A percentile compares a stretch with the other conserved stretches of the same genome.
Conservation (phyloP, 1,140 invertebrate species). For the Bombus superbus region DNA sequence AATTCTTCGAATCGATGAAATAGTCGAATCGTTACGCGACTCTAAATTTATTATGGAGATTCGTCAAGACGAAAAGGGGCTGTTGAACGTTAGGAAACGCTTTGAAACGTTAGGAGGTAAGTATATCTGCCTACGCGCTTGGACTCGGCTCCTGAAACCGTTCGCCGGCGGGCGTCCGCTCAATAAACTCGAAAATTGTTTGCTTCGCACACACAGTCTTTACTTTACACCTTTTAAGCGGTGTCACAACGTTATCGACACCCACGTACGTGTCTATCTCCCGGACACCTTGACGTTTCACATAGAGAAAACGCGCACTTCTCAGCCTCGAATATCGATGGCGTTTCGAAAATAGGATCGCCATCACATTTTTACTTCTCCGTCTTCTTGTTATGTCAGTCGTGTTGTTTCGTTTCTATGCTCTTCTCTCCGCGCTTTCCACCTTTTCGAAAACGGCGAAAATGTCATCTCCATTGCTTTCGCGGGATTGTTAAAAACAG, state of each 20-base stretch:
- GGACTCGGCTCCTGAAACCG: conserved; percentile 11
- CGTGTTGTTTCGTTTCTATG: neutral
- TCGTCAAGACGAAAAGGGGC: neutral
- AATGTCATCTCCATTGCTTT: no score
- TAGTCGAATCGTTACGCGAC: conserved; percentile 31
- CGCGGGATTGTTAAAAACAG: no score
- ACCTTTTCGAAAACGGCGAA: no score
- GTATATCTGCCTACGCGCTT: conserved; percentile 35
- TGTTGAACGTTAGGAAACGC: conserved; percentile 39
- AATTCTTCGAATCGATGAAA: conserved; percentile 26
- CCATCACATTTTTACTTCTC: neutral
- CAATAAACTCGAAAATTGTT: conserved; percentile 55
- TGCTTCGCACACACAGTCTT: conserved; percentile 37
- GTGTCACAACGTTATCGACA: conserved; percentile 38
- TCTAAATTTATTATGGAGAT: conserved; percentile 10
- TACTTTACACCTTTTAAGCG: conserved; percentile 39
- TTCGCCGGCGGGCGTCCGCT: conserved; percentile 11
- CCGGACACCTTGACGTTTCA: conserved; percentile 14
- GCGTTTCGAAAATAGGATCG: neutral
- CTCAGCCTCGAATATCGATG: neutral
- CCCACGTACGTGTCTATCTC: conserved; percentile 14
- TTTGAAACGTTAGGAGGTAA: conserved; percentile 27
- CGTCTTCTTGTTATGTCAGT: neutral
- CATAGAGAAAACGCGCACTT: neutral
- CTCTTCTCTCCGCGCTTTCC: no score